Base-by-base conservation (phyloP, 2,113 vertebrate species). In the Cochlearius cochlearius region DNA sequence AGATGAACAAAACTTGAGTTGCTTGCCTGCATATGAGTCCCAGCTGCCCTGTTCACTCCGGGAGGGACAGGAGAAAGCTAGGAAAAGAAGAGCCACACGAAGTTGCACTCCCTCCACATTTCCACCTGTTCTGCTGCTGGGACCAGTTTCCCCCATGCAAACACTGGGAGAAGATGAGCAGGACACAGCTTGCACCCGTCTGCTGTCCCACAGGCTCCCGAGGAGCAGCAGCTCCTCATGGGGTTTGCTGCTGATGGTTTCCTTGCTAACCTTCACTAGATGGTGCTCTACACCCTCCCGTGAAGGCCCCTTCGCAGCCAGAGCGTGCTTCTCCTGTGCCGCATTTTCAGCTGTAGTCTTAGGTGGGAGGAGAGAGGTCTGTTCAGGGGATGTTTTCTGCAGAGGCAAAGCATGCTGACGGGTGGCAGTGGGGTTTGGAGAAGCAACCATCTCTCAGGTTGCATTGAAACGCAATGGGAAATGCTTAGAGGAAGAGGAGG, bases 21-120 rank as follows among this genome's bases (percentile, higher is more conserved):
- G 18, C 15, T 30, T 1, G 0, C 5, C 83, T 41, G 8, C 3
- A 0, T 4, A 16, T 0, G 2, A 41, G 12, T 20, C 27, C 38
- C 41, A 36, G 39, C 38, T 55, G 20, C 13, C 38, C 22, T 45
- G 16, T 6, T 71, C 30, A 12, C 15, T 21, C 20, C 1, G 1
- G 13, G 36, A 64, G 49, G 19, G 23, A 34, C 12, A 41, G 45
- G 13, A 59, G 21, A 72, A 86, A 85, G 29, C 39, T 55, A 52
- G 43, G 5, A 81, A 73, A 91, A 86, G 32, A 85, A 19, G 4
- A 36, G 7, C 10, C 11, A 18, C 26, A 15, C 64, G 49, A 60
- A 88, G 27, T 0, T 45, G 11, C 21, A 4, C 19, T 90, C 14
- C 19, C 17, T 75, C 38, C 52, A 23, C 34, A 47, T 60, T 36